Conservation (phyloP, 2,113 vertebrate genomes). For the Anoura caudifer region DNA sequence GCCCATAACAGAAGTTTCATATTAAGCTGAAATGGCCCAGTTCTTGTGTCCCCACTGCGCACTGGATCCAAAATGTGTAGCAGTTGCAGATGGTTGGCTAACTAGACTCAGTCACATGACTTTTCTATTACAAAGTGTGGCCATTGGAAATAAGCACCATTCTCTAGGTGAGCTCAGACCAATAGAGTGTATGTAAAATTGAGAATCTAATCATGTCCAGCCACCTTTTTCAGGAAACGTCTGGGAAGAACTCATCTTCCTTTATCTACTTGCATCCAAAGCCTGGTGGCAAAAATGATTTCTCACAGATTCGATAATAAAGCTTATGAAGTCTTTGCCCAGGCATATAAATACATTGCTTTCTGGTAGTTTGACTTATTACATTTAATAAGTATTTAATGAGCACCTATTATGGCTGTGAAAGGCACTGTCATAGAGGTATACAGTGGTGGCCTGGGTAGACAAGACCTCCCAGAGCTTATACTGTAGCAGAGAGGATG, state of each 20-base stretch:
- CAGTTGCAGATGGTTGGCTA: background rate
- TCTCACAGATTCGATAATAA: background rate
- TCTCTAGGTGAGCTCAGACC: background rate
- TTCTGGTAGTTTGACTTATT: background rate
- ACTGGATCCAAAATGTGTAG: background rate
- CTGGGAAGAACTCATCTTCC: background rate
- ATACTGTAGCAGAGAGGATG: background rate
- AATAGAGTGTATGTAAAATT: background rate
- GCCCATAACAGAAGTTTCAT: background rate
- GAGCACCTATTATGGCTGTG: background rate
- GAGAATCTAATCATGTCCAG: background rate
- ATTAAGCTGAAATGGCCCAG: background rate
- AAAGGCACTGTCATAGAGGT: background rate
- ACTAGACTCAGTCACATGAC: background rate
- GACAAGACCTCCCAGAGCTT: background rate
- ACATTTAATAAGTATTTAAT: background rate
- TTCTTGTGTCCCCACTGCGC: background rate
- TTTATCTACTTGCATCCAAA: background rate
- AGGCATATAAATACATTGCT: background rate
- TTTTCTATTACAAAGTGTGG: background rate
- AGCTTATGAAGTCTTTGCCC: background rate
- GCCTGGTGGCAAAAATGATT: background rate
- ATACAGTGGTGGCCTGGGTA: background rate
- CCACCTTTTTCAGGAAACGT: background rate
- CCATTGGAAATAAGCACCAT: background rate